A percentile compares a stretch with the other conserved stretches of the same genome.
Conservation (phyloP, 2,888 invertebrate species). For the Iselma pallidipennis region DNA sequence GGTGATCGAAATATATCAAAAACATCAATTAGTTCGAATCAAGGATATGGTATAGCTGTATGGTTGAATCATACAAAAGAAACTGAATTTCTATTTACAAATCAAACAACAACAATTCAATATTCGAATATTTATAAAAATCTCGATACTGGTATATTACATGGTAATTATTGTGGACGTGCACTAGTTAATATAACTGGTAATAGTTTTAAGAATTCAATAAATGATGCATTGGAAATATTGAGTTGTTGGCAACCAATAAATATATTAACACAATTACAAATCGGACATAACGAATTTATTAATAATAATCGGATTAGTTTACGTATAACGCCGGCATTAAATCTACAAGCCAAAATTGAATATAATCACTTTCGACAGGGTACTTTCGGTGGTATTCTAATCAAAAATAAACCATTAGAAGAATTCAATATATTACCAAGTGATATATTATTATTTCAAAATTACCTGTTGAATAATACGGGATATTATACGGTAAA, state of each 20-base stretch:
- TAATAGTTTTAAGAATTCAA: constrained; percentile 82
- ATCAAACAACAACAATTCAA: constrained; percentile 85
- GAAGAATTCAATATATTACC: constrained; percentile 81
- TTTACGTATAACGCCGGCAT: constrained; percentile 77
- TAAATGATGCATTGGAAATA: constrained; percentile 78
- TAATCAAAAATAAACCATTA: constrained; percentile 78
- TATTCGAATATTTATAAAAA: constrained; percentile 88
- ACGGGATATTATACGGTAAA: constrained; percentile 86
- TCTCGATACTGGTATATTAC: constrained; percentile 82
- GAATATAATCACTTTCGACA: constrained; percentile 89
- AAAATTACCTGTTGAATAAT: constrained; percentile 91
- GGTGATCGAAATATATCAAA: constrained; percentile 91
- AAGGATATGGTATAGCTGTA: constrained; percentile 84
- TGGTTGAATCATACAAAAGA: constrained; percentile 86
- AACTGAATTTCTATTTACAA: constrained; percentile 76
- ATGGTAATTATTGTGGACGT: constrained; percentile 91
- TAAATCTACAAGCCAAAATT: constrained; percentile 76
- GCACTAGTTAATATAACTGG: constrained; percentile 89
- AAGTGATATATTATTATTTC: constrained; percentile 71
- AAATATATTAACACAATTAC: constrained; percentile 63
- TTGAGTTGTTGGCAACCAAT: constrained; percentile 78
- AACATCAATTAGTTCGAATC: constrained; percentile 83
- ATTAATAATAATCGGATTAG: constrained; percentile 74
- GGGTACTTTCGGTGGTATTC: constrained; percentile 80
- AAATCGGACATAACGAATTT: constrained; percentile 87